Percentiles rank a stretch among this genome's conserved stretches.
These are phyloP conservation scores for Melanotaenia pygmaea DNA, from an alignment of 2,797 vertebrate genomes.

Conservation along the genomic window DNA sequence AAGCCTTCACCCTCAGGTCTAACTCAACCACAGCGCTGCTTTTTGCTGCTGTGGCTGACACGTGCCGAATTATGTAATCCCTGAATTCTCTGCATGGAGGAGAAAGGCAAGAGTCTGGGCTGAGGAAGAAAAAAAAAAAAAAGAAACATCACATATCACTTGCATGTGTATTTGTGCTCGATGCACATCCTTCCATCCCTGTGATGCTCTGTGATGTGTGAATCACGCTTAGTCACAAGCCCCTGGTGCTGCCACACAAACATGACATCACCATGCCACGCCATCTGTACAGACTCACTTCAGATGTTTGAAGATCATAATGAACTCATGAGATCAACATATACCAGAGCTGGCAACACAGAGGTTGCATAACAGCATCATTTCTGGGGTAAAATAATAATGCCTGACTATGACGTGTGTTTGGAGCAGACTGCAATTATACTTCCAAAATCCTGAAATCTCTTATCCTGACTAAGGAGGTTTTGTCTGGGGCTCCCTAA, in stretches of 20 bases:
- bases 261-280: slow-evolving; percentile 33
- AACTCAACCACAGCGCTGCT: slow-evolving; percentile 10
- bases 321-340: slow-evolving; percentile 22
- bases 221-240: not conserved
- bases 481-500: slow-evolving; percentile 59
- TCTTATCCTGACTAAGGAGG: slow-evolving; percentile 61
- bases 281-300: slow-evolving; percentile 36
- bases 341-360: not conserved
- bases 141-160: not conserved
- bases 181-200: slow-evolving; percentile 13
- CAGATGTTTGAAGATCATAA: slow-evolving; percentile 21
- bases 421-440: slow-evolving; percentile 11
- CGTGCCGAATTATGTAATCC: slow-evolving; percentile 62
- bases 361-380: slow-evolving; percentile 48
- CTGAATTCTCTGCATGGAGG: not conserved
- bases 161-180: not conserved
- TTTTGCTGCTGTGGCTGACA: slow-evolving; percentile 32
- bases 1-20: slow-evolving; percentile 17
- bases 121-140: not conserved
- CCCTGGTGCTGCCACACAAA: slow-evolving; percentile 9
- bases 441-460: slow-evolving; percentile 44
- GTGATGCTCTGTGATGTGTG: slow-evolving; percentile 21
- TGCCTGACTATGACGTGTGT: not conserved
- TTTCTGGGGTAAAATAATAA: slow-evolving; percentile 36
- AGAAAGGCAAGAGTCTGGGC: slow-evolving; percentile 3